Conservation (phyloP, 2,113 vertebrate genomes). For the Tiliqua scincoides region DNA sequence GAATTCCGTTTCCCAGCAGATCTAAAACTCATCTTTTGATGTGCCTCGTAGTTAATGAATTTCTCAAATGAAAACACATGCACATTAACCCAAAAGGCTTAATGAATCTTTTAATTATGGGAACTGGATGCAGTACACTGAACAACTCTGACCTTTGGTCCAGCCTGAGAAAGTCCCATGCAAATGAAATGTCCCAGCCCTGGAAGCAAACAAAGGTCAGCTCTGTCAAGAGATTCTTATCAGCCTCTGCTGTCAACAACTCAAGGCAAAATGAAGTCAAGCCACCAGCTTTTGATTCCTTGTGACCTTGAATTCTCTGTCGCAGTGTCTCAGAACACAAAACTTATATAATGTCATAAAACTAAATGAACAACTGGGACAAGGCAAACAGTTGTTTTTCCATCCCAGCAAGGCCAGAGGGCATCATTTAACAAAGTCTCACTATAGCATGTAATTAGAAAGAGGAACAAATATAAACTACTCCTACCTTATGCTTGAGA, state of each 20-base stretch:
- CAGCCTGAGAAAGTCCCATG: conserved; percentile 18
- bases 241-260: conserved; percentile 45
- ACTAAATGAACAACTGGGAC: conserved; percentile 14
- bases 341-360: neutral
- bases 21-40: conserved; percentile 46
- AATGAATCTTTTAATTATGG: conserved; percentile 41
- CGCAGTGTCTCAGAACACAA: neutral
- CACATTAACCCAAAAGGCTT: conserved; percentile 48
- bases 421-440: neutral
- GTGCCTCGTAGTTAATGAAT: conserved; percentile 39
- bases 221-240: conserved; percentile 37
- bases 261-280: conserved; percentile 37
- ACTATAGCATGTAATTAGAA: conserved; percentile 25
- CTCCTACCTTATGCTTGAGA: neutral
- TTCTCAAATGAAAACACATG: conserved; percentile 57
- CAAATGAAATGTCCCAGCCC: conserved; percentile 26
- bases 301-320: conserved; percentile 47
- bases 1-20: neutral
- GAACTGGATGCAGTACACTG: neutral
- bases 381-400: conserved; percentile 23
- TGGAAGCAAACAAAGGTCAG: conserved; percentile 45
- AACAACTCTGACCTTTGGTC: conserved; percentile 38
- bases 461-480: conserved; percentile 16
- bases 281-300: conserved; percentile 19
- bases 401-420: conserved; percentile 5